Evolutionary conservation across 2,888 invertebrate genomes (phyloP), one percentile per base, ranked within the genome.

Genomic region (Drosophila demipolita): DNA sequence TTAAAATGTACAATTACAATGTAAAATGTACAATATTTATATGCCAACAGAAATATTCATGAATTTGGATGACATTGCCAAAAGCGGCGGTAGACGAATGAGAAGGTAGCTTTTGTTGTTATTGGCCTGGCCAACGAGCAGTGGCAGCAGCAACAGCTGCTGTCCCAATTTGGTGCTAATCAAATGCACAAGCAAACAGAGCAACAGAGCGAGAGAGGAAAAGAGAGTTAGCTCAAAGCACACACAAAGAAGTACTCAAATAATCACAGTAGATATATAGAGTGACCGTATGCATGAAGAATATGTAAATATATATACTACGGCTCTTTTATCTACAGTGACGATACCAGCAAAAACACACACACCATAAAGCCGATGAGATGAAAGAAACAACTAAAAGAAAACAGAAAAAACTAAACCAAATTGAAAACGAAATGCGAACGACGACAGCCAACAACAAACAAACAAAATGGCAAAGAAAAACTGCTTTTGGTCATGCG

Each of bases 391-490:
- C 32, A 54, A 52, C 35, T 29, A 62, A 17, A 58, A 60, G 9
- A 17, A 58, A 60, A 11, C 8, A 12, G n/a, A 23, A 36, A 9
- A 54, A 54, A 35, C 35, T 36, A 65, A 70, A 69, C 50, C 79
- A 82, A 79, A 83, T 76, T 76, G 85, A 87, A 83, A 83, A 76
- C 85, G 85, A 85, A 83, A 87, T 85, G 70, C 77, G 73, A 87
- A 81, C 67, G 54, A 54, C 61, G 76, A 67, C 78, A 78, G 72
- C 71, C 45, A 45, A 23, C 45, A 45, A 23, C 45, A 45, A 78
- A 83, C 83, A 89, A 88, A 75, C 79, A 84, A 87, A 83, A 84
- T 87, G 84, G 87, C 89, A 89, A 82, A 81, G 87, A 86, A 87
- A 87, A 87, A 87, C 72, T 73, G 79, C 82, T 89, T 76, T 87